Conservation (phyloP, 2,888 invertebrate genomes). For the Papilio protenor region DNA sequence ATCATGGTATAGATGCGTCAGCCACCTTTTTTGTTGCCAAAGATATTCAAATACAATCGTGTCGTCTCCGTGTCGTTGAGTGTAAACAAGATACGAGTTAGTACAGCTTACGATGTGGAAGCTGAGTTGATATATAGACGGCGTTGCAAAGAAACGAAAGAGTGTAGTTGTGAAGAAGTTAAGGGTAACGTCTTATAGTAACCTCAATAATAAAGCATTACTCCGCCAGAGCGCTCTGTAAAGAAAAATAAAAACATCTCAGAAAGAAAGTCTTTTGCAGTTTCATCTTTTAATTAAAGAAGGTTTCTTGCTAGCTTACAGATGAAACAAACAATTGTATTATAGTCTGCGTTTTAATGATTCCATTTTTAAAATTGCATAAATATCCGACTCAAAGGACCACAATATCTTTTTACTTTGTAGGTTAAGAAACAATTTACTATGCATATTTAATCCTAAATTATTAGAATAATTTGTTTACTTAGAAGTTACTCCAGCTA, state of each 20-base stretch:
- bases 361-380: neutral
- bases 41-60: conserved; percentile 47
- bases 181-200: conserved; percentile 47
- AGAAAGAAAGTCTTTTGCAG: conserved; percentile 25
- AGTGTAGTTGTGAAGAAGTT: conserved; percentile 52
- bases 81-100: conserved; percentile 61
- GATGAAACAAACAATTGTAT: neutral
- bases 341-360: conserved; percentile 13
- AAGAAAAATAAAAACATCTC: conserved; percentile 30
- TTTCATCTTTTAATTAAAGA: conserved; percentile 26
- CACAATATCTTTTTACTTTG: neutral
- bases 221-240: conserved; percentile 10
- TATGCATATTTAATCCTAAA: too few relatives aligned
- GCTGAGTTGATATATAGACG: conserved; percentile 74
- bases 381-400: conserved; percentile 25
- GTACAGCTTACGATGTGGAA: conserved; percentile 73
- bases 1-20: too few relatives aligned
- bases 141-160: conserved; percentile 67
- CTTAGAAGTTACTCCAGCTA: too few relatives aligned
- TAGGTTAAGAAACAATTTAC: too few relatives aligned
- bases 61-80: conserved; percentile 57
- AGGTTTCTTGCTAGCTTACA: conserved; percentile 13
- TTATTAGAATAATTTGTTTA: too few relatives aligned
- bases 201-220: conserved; percentile 36
- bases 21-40: neutral